Evolutionary conservation across 2,888 invertebrate species (phyloP).

Genomic region (Lasiommata megera): DNA sequence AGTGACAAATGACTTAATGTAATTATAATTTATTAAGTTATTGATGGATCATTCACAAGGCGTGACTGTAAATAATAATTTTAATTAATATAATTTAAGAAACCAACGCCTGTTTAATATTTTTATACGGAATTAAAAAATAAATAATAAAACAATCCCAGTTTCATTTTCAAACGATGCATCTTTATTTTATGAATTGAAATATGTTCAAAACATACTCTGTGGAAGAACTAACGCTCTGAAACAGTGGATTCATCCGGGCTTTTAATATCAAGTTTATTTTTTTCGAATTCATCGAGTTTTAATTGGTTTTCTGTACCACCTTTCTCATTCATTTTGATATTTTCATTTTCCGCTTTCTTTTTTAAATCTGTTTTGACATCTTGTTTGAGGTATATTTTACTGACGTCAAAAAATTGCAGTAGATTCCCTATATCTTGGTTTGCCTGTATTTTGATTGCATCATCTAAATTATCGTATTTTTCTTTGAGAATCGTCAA

Average conservation of each 20-base stretch:
- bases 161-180: too few relatives aligned
- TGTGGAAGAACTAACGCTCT: neutral
- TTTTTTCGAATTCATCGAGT: neutral
- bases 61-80: too few relatives aligned
- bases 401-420: neutral
- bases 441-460: neutral
- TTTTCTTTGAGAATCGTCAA: constrained; percentile 11
- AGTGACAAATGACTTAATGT: too few relatives aligned
- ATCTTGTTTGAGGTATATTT: neutral
- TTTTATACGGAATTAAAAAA: neutral
- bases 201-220: too few relatives aligned
- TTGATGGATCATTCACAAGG: too few relatives aligned
- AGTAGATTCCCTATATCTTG: constrained; percentile 2
- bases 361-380: neutral
- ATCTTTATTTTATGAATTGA: too few relatives aligned
- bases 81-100: too few relatives aligned
- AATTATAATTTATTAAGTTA: too few relatives aligned
- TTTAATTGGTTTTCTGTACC: too few relatives aligned
- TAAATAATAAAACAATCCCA: neutral
- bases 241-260: neutral
- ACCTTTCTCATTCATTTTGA: neutral
- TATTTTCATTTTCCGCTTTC: neutral
- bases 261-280: neutral
- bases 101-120: too few relatives aligned
- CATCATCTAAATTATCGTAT: neutral